Base-by-base conservation (phyloP, 2,113 vertebrate genomes). In the Apistogramma diplotaenia region DNA sequence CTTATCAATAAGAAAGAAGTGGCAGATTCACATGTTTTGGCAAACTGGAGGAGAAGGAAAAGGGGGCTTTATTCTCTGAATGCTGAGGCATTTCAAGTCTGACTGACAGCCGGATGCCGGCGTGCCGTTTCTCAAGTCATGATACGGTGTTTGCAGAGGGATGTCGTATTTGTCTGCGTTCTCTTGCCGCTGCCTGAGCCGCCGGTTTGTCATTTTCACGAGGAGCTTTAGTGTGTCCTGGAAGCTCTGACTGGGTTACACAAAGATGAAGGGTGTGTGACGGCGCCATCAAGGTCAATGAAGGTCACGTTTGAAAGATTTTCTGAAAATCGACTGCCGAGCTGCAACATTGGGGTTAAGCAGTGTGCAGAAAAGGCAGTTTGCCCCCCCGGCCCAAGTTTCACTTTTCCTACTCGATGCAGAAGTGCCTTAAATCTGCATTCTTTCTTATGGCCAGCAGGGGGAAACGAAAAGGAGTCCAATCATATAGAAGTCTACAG, bases 1-100 rank as follows among this genome's bases (percentile, higher is more conserved):
- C 85, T 93, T 91, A 92, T 92, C 87, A 84, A 78, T 77, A 76
- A 74, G 76, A 62, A 43, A 54, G 60, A 88, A 78, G 89, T 94
- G 91, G 81, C 89, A 89, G 80, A 90, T 87, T 86, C 87, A 29
- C 73, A 71, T 79, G 79, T 90, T 62, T 61, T 16, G 40, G 80
- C 70, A 89, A 89, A 87, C 74, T 13, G 67, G 25, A 58, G 80
- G 37, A 53, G 23, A 79, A 76, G 43, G 37, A 37, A 10, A 23
- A 71, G 37, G 55, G n/a, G 29, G 12, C 60, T 76, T 78, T 78
- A 33, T 83, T 84, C 75, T 54, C 35, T 13, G 13, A 65, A 57
- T 37, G 84, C 35, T 55, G 79, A 79, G 82, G 82, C 29, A 16
- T 70, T 84, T 81, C 76, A 62, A 79, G 67, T 59, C 37, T 85